Percentiles rank a stretch among this genome's conserved stretches.
These are phyloP conservation scores for Rousettus madagascariensis DNA, from an alignment of 2,797 vertebrate species.

Conservation along the genomic window DNA sequence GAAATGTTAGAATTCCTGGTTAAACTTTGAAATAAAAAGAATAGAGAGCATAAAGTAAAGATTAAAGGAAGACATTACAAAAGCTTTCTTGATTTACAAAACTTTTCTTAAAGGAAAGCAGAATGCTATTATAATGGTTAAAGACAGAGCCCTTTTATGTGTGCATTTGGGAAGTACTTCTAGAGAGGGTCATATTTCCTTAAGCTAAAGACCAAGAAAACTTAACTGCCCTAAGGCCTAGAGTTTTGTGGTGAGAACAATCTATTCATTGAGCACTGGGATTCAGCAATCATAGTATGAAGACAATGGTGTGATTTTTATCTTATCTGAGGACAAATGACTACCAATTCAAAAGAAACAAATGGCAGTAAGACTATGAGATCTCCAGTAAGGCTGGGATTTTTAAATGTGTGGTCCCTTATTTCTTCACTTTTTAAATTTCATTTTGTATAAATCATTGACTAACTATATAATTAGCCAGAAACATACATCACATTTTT, in stretches of 20 bases:
- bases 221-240: constrained; percentile 47
- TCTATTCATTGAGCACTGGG: constrained; percentile 65
- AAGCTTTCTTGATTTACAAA: constrained; percentile 75
- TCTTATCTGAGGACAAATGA: constrained; percentile 52
- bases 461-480: not conserved
- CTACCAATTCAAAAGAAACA: constrained; percentile 52
- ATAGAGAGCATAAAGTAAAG: constrained; percentile 31
- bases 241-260: constrained; percentile 63
- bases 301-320: constrained; percentile 66
- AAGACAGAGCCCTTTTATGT: constrained; percentile 68
- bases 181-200: constrained; percentile 68
- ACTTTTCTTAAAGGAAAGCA: constrained; percentile 61
- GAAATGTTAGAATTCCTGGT: constrained; percentile 61
- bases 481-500: not conserved
- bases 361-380: constrained; percentile 19
- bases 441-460: not conserved
- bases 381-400: not conserved
- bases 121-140: constrained; percentile 60
- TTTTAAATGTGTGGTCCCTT: not conserved
- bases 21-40: constrained; percentile 59
- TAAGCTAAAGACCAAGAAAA: constrained; percentile 67
- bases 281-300: constrained; percentile 66
- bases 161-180: constrained; percentile 56
- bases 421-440: not conserved
- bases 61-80: constrained; percentile 63